Percentiles rank a stretch among this genome's conserved stretches.
Conservation (phyloP, 2,888 invertebrate genomes). For the Lasioglossum vierecki region DNA sequence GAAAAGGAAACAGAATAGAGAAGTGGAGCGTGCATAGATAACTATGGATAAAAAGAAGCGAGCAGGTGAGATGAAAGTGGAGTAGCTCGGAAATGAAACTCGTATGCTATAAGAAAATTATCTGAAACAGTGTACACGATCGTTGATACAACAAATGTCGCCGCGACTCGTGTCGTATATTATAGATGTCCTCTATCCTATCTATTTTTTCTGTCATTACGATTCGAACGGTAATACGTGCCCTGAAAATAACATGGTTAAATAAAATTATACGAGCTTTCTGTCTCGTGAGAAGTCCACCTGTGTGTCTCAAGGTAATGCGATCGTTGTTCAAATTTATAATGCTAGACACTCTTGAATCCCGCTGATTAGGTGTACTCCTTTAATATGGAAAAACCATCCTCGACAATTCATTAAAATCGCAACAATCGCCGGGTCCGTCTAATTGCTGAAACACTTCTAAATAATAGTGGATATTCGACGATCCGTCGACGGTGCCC, state of each 20-base stretch:
- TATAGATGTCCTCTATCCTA: constrained; percentile 23
- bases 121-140: background rate
- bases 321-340: background rate
- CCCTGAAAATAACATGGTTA: constrained; percentile 22
- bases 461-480: constrained; percentile 48
- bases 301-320: background rate
- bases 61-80: constrained; percentile 4
- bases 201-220: background rate
- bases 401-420: background rate
- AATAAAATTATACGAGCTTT: constrained; percentile 21
- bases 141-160: background rate
- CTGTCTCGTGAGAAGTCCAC: constrained; percentile 26
- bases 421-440: background rate
- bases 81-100: background rate
- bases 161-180: constrained; percentile 16
- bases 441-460: background rate
- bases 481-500: constrained; percentile 47
- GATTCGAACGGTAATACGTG: constrained; percentile 37
- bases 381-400: background rate
- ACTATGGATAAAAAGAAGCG: background rate
- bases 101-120: constrained; percentile 15
- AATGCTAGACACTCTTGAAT: background rate
- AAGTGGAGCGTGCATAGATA: background rate
- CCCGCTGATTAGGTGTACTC: background rate
- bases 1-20: background rate